Evolutionary conservation across 2,797 vertebrate species (phyloP).

Genomic region (Peromyscus eremicus): DNA sequence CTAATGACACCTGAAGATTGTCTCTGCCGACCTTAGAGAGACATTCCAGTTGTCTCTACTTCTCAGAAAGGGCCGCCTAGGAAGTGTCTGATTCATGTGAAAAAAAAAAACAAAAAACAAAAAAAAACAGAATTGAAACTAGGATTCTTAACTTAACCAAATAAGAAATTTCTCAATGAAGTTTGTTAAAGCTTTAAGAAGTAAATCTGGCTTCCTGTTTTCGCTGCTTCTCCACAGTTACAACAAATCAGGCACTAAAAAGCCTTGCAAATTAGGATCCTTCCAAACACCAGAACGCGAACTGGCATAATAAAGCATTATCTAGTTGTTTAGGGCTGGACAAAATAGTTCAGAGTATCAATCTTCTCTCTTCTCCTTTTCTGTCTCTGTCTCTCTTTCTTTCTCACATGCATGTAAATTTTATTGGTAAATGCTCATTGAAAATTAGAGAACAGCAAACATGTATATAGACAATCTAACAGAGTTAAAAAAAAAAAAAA

Average conservation of each 20-base stretch:
- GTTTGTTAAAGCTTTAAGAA: conserved; percentile 74
- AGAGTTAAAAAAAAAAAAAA: neutral
- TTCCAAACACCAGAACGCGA: conserved; percentile 61
- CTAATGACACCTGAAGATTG: neutral
- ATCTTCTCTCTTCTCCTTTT: neutral
- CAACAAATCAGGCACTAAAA: conserved; percentile 40
- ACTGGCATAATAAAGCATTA: neutral
- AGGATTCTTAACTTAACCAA: conserved; percentile 71
- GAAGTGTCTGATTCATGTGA: conserved; percentile 68
- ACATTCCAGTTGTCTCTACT: conserved; percentile 17
- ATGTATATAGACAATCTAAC: neutral
- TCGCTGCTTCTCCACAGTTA: conserved; percentile 65
- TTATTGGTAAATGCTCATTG: neutral
- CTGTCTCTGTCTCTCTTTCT: neutral
- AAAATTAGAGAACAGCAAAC: conserved; percentile 11
- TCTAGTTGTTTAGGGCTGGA: neutral
- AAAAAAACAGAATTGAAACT: conserved; percentile 81
- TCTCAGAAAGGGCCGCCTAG: conserved; percentile 68
- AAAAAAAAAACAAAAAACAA: conserved; percentile 74
- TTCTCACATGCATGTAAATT: neutral
- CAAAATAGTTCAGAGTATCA: neutral
- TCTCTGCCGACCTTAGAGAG: neutral
- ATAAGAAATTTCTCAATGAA: conserved; percentile 81
- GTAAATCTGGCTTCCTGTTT: conserved; percentile 74
- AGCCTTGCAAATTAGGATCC: neutral